Conservation (phyloP, 2,888 invertebrate genomes). For the Byasa hedistus region DNA sequence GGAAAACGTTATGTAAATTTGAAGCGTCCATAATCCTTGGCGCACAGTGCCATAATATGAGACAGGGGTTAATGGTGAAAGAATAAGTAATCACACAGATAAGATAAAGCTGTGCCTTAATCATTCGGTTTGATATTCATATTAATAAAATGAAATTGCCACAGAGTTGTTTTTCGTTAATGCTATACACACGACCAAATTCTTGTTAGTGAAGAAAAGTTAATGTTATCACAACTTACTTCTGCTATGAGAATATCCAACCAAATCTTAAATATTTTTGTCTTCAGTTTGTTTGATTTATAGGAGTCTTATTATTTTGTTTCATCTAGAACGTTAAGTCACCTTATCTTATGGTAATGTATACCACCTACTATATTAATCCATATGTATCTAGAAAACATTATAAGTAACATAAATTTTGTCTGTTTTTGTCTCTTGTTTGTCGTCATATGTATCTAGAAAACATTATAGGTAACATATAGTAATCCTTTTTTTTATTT, state of each 20-base stretch:
- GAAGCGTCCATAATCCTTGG: slow-evolving; percentile 68
- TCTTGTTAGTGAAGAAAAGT: background rate
- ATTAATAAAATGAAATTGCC: background rate
- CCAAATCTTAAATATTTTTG: no score
- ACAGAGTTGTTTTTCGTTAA: background rate
- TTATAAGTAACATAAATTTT: no score
- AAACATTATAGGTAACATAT: no score
- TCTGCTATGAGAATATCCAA: background rate
- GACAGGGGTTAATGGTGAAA: slow-evolving; percentile 58
- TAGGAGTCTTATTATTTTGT: no score
- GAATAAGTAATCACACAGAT: slow-evolving; percentile 66
- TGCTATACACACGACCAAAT: background rate
- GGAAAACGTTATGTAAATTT: slow-evolving; percentile 78
- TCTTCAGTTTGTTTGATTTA: no score
- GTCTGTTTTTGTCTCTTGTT: no score
- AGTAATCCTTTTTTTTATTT: no score
- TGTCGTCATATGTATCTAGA: no score
- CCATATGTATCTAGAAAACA: no score
- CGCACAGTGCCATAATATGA: slow-evolving; percentile 66
- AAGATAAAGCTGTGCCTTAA: slow-evolving; percentile 55
- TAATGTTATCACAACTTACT: background rate
- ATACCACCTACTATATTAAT: no score
- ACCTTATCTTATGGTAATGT: no score
- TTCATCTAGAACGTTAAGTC: no score
- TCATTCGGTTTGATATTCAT: slow-evolving; percentile 37